Percentiles rank a stretch among this genome's conserved stretches.
phyloP scores from a whole-genome alignment of 2,797 vertebrate species.

The Acanthiza pusilla region DNA sequence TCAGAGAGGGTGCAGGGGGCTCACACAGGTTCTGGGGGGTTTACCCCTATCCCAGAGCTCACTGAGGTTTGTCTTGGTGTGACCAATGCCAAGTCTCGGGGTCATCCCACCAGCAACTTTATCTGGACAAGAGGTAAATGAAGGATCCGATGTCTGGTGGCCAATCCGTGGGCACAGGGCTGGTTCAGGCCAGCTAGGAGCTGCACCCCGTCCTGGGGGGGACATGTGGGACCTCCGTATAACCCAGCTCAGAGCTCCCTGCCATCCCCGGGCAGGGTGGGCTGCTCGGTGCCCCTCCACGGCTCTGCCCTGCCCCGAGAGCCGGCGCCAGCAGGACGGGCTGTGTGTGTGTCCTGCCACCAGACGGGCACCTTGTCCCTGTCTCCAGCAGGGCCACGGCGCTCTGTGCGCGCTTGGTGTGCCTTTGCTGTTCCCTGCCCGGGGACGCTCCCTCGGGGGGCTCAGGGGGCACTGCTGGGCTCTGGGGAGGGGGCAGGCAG shows the following conservation, averaged over 20 bases:
- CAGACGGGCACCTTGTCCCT: not conserved
- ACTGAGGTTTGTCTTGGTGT: not conserved
- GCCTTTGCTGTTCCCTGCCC: not conserved
- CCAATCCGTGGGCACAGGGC: not conserved
- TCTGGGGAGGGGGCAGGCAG: not conserved
- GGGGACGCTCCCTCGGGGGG: too few relatives aligned
- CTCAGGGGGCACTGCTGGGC: not conserved
- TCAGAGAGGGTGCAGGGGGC: not conserved
- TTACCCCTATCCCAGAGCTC: not conserved
- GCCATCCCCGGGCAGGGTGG: not conserved
- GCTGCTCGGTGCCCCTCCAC: not conserved
- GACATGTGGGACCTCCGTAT: not conserved
- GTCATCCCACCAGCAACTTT: not conserved
- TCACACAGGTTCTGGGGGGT: not conserved
- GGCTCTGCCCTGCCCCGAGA: not conserved
- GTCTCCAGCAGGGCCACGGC: not conserved
- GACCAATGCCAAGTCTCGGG: not conserved
- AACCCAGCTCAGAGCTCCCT: not conserved
- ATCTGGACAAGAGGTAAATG: not conserved
- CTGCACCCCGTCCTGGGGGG: not conserved
- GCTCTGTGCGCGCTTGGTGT: fast-evolving
- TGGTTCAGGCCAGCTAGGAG: not conserved
- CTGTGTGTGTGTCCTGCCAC: not conserved
- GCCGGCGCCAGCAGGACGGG: not conserved
- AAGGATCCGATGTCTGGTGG: fast-evolving